These are phyloP conservation scores for Mustelus asterias DNA, from an alignment of 2,113 vertebrate species.

Conservation along the genomic window DNA sequence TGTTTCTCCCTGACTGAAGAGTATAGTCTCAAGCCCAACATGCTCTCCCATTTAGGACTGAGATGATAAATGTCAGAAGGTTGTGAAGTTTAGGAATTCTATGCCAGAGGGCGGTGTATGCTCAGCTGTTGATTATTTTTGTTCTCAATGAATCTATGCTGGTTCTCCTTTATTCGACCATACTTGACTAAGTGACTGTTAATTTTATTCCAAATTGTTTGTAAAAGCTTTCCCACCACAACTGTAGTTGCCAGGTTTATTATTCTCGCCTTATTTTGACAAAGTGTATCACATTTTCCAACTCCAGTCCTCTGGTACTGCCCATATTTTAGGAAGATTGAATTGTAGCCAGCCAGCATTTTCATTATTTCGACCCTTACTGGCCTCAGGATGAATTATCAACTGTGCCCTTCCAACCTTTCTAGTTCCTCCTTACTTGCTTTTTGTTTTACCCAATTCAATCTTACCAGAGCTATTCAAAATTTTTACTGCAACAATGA, in stretches of 20 bases:
- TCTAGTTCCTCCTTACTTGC: background rate
- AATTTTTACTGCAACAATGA: background rate
- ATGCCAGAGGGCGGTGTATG: background rate
- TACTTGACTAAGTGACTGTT: background rate
- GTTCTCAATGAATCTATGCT: background rate
- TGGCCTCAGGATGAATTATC: background rate
- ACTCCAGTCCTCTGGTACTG: background rate
- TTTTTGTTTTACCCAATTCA: background rate
- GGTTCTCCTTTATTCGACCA: background rate
- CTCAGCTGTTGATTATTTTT: background rate
- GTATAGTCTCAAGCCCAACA: background rate
- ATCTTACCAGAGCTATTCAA: background rate
- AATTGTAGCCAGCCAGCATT: background rate
- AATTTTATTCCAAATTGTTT: background rate
- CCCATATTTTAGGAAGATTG: background rate
- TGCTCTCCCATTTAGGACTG: background rate
- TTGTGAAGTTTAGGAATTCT: background rate
- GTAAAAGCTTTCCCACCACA: background rate
- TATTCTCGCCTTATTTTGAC: background rate
- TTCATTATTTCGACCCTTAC: background rate
- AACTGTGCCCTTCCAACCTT: background rate
- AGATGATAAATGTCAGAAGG: background rate
- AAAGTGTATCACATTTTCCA: background rate
- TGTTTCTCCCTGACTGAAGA: background rate
- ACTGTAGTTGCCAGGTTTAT: background rate